Evolutionary conservation across 2,888 invertebrate species (phyloP).

Genomic region (Neelides folsomi): DNA sequence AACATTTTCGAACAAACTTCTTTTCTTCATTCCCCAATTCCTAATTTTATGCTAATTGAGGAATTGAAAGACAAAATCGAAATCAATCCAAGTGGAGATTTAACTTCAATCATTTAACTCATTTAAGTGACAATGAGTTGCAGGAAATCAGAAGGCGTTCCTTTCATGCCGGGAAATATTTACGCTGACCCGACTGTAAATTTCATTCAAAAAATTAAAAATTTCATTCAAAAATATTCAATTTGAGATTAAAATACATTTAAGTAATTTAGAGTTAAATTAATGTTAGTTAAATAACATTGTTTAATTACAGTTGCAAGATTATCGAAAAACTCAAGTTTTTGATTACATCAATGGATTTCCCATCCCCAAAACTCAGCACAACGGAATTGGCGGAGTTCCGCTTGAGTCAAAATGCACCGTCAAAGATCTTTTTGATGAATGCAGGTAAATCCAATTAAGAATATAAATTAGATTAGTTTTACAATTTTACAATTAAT

Average conservation of each 20-base stretch:
- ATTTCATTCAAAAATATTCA: neutral
- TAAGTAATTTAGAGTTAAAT: neutral
- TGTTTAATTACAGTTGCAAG: slow-evolving; percentile 39
- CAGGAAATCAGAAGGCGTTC: slow-evolving; percentile 43
- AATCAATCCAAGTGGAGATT: too few species aligned
- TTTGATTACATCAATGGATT: slow-evolving; percentile 55
- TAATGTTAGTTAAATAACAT: slow-evolving; percentile 2
- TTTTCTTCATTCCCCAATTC: too few species aligned
- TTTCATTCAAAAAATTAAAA: slow-evolving; percentile 2
- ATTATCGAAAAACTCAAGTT: slow-evolving; percentile 49
- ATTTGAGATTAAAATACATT: neutral
- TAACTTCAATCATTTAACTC: too few species aligned
- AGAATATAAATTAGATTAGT: neutral
- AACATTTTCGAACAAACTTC: too few species aligned
- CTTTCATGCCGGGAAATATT: slow-evolving; percentile 55
- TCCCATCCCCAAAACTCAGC: slow-evolving; percentile 45
- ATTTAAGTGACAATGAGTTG: too few species aligned
- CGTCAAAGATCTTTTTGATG: slow-evolving; percentile 26
- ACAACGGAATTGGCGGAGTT: slow-evolving; percentile 48
- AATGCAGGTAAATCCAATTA: slow-evolving; percentile 21
- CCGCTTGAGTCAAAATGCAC: slow-evolving; percentile 38
- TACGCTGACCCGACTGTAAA: slow-evolving; percentile 49
- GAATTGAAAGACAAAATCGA: too few species aligned
- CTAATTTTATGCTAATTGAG: too few species aligned
- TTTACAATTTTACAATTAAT: too few species aligned